Evolutionary conservation across 2,888 invertebrate genomes (phyloP).

Genomic region (Metalampra italica): DNA sequence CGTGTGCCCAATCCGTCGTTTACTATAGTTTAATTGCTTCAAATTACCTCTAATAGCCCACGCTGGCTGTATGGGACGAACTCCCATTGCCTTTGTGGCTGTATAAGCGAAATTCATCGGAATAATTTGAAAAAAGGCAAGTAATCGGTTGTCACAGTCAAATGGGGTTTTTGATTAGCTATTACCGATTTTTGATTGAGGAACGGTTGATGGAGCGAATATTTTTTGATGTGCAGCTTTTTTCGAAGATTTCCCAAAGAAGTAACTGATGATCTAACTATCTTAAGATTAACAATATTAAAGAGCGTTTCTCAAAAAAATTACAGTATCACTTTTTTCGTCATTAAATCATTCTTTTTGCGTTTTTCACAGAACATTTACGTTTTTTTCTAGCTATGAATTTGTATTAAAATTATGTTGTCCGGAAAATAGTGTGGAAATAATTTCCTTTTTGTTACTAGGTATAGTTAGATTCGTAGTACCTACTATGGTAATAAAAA

Average conservation of each 20-base stretch:
- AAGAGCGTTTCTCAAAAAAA: no score
- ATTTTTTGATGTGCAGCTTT: not conserved
- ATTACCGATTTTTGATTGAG: not conserved
- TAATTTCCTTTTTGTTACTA: no score
- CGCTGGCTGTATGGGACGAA: constrained; percentile 30
- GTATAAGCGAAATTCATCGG: constrained; percentile 17
- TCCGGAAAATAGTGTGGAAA: no score
- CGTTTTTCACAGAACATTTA: no score
- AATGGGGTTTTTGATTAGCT: constrained; percentile 5
- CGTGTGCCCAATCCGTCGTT: constrained; percentile 41
- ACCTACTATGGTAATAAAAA: no score
- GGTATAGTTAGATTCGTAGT: no score
- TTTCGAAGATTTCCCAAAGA: not conserved
- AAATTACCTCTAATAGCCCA: constrained; percentile 49
- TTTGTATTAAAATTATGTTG: no score
- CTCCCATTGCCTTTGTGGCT: constrained; percentile 10
- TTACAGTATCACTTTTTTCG: no score
- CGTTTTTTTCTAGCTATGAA: no score
- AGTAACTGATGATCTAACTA: no score
- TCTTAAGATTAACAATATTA: no score
- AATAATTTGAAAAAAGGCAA: constrained; percentile 11
- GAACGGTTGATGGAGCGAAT: not conserved
- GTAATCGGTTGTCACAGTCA: constrained; percentile 10
- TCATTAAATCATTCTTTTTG: no score
- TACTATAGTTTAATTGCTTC: constrained; percentile 59